Evolutionary conservation across 2,113 vertebrate genomes (phyloP), one percentile per base, ranked within the genome.

Genomic region (Poeciliopsis prolifica): DNA sequence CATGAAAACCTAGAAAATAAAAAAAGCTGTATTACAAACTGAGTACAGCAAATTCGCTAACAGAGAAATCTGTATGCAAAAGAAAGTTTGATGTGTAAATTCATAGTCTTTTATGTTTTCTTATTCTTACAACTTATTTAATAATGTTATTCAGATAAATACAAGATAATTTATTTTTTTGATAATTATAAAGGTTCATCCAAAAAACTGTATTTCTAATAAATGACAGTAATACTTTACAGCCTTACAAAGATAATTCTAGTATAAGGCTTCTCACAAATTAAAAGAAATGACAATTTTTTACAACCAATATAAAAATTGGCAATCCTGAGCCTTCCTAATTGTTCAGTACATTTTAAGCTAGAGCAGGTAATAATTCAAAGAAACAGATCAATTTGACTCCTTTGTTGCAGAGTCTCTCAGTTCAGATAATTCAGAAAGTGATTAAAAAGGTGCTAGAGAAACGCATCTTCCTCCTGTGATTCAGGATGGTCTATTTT

Each of bases 1-100:
- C 86, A 65, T 61, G 62, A 40, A 90, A 78, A 83, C 90, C 94
- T 94, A 85, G 61, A 79, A 76, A 86, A 81, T 54, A 83, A 76
- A 79, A 79, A 35, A 9, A 58, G 10, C 28, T 61, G 5, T 22
- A 58, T 24, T 61, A 8, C 26, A 70, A 54, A 62, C 30, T 0
- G 30, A 17, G 0, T n/a, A 69, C 1, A 4, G 4, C 17, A 14
- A 15, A 22, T 24, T 58, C 51, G n/a, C 8, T 3, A 58, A 3
- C 24, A 58, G 22, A n/a, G 11, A 58, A 58, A 7, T 8, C 22
- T n/a, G 24, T n/a, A 17, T 24, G 19, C 10, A 58, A n/a, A 70
- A n/a, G 62, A 40, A 64, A 35, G 13, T 26, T 71, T 28, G 51
- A 35, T 33, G 6, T 15, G 40, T 0, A 44, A 70, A 9, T 4